Base-by-base conservation (phyloP, 2,797 vertebrate genomes). In the Morelia viridis region DNA sequence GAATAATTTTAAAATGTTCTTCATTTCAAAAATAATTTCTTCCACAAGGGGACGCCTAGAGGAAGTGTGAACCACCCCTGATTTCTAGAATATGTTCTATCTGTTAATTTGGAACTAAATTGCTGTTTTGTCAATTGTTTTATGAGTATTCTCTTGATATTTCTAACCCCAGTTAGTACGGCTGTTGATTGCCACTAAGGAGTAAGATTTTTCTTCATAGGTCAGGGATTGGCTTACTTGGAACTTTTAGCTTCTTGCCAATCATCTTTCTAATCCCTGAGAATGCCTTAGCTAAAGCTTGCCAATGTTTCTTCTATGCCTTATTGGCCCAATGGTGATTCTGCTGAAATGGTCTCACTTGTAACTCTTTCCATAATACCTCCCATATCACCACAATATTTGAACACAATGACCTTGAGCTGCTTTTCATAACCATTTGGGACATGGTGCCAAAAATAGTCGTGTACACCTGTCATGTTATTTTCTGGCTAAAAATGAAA, bases 181-280 rank as follows among this genome's bases (percentile, higher is more conserved):
- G 22, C 56, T 92, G 35, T 31, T 76, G 13, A 41, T 28, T 28
- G 31, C 3, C 90, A 85, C 61, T 57, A 0, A 85, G 62, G 85
- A 91, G 41, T 64, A 84, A 61, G 17, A 91, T 95, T 95, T 94
- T 93, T 93, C 93, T 94, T 96, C 88, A 94, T 91, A 58, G 5
- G 87, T 90, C 24, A 93, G 84, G 2, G 1, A 17, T 65, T 89
- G 53, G 22, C 57, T 22, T 76, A 64, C 83, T 71, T 65, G 26
- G 64, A 22, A 88, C 76, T 58, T 12, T 5, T 50, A 64, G 64
- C 65, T 80, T 58, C 65, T 64, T 87, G 50, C 50, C 89, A 93
- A 87, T 41, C 76, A 57, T 92, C 61, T 84, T 88, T 50, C 28
- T 87, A 91, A 89, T 89, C 88, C 80, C 28, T 5, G 9, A 91